Conservation (phyloP, 2,888 invertebrate genomes). For the Tuta absoluta region DNA sequence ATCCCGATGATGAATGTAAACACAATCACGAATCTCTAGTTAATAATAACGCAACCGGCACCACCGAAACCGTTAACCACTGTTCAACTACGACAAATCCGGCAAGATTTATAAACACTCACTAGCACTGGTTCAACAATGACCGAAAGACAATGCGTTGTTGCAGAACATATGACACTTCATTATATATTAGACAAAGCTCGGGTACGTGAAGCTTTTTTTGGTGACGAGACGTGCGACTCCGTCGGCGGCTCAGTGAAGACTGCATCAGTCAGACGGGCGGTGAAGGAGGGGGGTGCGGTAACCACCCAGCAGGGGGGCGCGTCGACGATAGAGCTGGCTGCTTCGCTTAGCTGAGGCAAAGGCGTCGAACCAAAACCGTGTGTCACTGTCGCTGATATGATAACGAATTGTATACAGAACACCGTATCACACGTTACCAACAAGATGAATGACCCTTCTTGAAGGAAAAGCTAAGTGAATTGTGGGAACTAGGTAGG, state of each 20-base stretch:
- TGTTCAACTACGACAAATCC: slow-evolving; percentile 42
- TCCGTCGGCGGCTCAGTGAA: slow-evolving; percentile 50
- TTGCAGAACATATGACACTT: slow-evolving; percentile 51
- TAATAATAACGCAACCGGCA: slow-evolving; percentile 61
- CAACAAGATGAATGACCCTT: slow-evolving; percentile 48
- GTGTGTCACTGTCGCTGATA: slow-evolving; percentile 64
- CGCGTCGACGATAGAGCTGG: slow-evolving; percentile 45
- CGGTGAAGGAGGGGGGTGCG: slow-evolving; percentile 46
- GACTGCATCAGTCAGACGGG: slow-evolving; percentile 66
- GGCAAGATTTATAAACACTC: slow-evolving; percentile 47
- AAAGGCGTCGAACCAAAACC: slow-evolving; percentile 67
- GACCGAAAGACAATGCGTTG: slow-evolving; percentile 41
- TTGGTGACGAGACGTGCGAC: slow-evolving; percentile 45
- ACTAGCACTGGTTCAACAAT: slow-evolving; percentile 47
- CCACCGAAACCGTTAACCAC: slow-evolving; percentile 62
- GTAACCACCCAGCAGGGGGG: slow-evolving; percentile 59
- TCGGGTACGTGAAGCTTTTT: slow-evolving; percentile 69
- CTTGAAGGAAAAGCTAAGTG: slow-evolving; percentile 27
- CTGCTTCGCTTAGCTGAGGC: slow-evolving; percentile 30
- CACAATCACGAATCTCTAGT: slow-evolving; percentile 65
- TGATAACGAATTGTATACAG: slow-evolving; percentile 76
- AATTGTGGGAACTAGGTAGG: neutral
- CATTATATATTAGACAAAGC: slow-evolving; percentile 66
- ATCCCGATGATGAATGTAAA: slow-evolving; percentile 61
- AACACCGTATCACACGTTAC: slow-evolving; percentile 48